A percentile compares a stretch with the other conserved stretches of the same genome.
Evolutionary conservation across 2,888 invertebrate genomes (phyloP).

Genomic region (Luperina testacea): DNA sequence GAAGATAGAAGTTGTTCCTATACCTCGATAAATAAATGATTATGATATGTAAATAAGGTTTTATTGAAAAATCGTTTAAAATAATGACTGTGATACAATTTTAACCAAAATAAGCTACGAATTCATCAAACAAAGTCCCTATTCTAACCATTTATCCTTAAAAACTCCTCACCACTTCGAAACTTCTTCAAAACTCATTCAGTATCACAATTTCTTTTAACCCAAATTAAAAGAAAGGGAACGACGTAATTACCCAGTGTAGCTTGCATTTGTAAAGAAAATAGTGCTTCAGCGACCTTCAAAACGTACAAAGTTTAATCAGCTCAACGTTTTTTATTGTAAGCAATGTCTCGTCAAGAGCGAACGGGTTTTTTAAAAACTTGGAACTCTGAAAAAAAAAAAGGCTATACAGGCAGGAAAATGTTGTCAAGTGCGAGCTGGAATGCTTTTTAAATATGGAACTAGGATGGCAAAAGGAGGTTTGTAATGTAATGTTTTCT

Average conservation of each 20-base stretch:
- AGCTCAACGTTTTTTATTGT: slow-evolving; percentile 16
- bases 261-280: slow-evolving; percentile 44
- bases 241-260: slow-evolving; percentile 49
- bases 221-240: slow-evolving; percentile 43
- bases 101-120: not conserved
- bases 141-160: slow-evolving; percentile 9
- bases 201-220: slow-evolving; percentile 40
- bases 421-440: not conserved
- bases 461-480: not conserved
- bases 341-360: not conserved
- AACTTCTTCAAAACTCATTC: slow-evolving; percentile 1
- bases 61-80: too few relatives aligned
- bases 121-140: not conserved
- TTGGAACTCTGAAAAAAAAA: too few relatives aligned
- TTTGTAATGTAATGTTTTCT: not conserved
- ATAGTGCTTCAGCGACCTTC: slow-evolving; percentile 33
- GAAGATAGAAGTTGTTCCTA: too few relatives aligned
- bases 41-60: too few relatives aligned
- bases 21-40: too few relatives aligned
- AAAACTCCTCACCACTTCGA: not conserved
- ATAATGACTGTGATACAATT: too few relatives aligned
- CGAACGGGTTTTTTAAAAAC: slow-evolving; percentile 16
- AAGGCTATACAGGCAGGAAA: not conserved
- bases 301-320: slow-evolving; percentile 49
- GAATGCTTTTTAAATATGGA: slow-evolving; percentile 22